Evolutionary conservation across 2,888 invertebrate species (phyloP).

Genomic region (Crepidodera aurea): DNA sequence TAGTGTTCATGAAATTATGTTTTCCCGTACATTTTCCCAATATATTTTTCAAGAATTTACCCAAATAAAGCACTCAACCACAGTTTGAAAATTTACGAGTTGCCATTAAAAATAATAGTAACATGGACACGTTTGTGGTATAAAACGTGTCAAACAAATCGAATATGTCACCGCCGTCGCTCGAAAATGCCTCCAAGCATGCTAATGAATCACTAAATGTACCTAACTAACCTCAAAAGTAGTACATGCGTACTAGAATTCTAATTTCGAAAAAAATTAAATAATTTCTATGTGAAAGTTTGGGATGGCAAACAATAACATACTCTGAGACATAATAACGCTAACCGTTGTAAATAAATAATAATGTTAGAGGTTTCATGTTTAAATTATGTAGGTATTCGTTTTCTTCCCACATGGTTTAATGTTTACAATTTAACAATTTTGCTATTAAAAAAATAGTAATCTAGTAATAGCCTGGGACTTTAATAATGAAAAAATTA

Average conservation of each 20-base stretch:
- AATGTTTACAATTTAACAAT: too few relatives aligned
- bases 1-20: too few relatives aligned
- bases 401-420: too few relatives aligned
- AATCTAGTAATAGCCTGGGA: too few relatives aligned
- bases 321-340: too few relatives aligned
- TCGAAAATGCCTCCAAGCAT: not conserved
- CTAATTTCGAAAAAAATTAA: not conserved
- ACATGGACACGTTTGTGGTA: not conserved
- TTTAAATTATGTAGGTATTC: too few relatives aligned
- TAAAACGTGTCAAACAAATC: constrained; percentile 7
- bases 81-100: not conserved
- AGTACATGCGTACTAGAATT: constrained; percentile 12
- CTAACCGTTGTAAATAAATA: too few relatives aligned
- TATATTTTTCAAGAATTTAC: not conserved
- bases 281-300: constrained; percentile 12
- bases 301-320: not conserved
- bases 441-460: too few relatives aligned
- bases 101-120: not conserved
- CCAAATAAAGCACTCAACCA: not conserved
- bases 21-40: not conserved
- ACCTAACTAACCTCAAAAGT: constrained; percentile 3
- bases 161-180: constrained; percentile 1
- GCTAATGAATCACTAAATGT: constrained; percentile 16
- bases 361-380: too few relatives aligned
- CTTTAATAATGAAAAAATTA: too few relatives aligned